A percentile compares a stretch with the other conserved stretches of the same genome.
phyloP scores from a whole-genome alignment of 2,888 invertebrate species.

The Petrolisthes manimaculis region DNA sequence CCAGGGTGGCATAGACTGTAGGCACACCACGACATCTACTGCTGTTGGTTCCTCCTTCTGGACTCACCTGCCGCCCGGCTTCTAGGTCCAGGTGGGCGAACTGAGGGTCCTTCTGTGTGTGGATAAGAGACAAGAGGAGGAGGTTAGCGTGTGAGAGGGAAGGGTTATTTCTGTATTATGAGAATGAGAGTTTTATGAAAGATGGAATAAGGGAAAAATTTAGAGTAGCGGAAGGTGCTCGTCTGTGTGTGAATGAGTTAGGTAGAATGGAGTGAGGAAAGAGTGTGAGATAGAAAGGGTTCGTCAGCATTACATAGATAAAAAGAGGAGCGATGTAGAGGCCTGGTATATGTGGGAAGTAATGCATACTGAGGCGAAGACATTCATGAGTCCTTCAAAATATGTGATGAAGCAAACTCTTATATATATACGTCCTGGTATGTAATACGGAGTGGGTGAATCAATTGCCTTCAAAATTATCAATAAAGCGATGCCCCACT shows the following conservation, averaged over 20 bases:
- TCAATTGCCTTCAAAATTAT: no score
- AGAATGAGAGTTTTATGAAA: not conserved
- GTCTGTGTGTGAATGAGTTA: not conserved
- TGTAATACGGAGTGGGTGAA: no score
- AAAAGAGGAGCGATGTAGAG: no score
- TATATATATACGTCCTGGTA: no score
- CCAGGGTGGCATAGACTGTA: conserved; percentile 42
- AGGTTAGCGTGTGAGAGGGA: not conserved
- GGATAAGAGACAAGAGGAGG: not conserved
- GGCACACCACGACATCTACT: conserved; percentile 31
- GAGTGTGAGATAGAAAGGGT: not conserved
- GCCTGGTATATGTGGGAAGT: no score
- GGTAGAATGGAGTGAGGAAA: not conserved
- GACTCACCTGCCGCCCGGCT: conserved; percentile 35
- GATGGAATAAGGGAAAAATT: not conserved
- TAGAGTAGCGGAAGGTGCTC: not conserved
- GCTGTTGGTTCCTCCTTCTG: not conserved
- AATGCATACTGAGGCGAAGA: no score
- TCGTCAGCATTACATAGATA: no score
- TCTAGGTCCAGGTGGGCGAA: conserved; percentile 52
- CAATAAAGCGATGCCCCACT: no score
- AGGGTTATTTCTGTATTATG: no score
- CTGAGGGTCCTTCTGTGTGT: conserved; percentile 43
- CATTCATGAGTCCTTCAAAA: no score
- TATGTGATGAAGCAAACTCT: no score